Evolutionary conservation across 2,113 vertebrate genomes (phyloP), one percentile per base, ranked within the genome.

Genomic region (Cochlearius cochlearius): DNA sequence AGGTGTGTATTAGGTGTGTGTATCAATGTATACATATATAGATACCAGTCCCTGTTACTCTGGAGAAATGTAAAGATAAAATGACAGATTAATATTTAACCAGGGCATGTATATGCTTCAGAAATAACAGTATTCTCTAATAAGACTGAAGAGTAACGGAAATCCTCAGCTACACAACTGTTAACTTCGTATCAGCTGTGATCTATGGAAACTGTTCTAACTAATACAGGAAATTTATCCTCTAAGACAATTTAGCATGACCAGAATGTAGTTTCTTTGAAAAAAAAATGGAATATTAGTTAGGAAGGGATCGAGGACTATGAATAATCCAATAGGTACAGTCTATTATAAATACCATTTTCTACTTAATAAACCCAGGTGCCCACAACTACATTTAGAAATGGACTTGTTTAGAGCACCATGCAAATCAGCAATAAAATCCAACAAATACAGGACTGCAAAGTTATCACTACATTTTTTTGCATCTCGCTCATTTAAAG

Each of bases 391-490:
- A 43, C 3, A 0, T 72, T 79, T 43, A 66, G 52, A 43, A 94
- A 79, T 73, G 2, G 39, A 49, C 21, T 75, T 84, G 39, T 76
- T 94, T 90, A 41, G 55, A 81, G 27, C 20, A 80, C 30, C 2
- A 15, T 47, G 38, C 45, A 92, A 67, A 88, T 88, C 20, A 90
- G n/a, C 15, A 72, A 79, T 69, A 87, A 79, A 92, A 69, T 60
- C 22, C 56, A 86, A 53, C 19, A 76, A 78, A 69, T 66, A 18
- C 30, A 53, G 18, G 56, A 74, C 11, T 88, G 66, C 16, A 69
- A 59, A 72, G 12, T 69, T 82, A 66, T 73, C 49, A 62, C 45
- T 77, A 43, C 22, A 59, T 4, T 3, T 71, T 71, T 72, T 16
- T 67, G 11, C 20, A 43, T 62, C 52, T 90, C 69, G 53, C 12